phyloP scores from a whole-genome alignment of 1,140 invertebrate species.

The Drosophila mayri region DNA sequence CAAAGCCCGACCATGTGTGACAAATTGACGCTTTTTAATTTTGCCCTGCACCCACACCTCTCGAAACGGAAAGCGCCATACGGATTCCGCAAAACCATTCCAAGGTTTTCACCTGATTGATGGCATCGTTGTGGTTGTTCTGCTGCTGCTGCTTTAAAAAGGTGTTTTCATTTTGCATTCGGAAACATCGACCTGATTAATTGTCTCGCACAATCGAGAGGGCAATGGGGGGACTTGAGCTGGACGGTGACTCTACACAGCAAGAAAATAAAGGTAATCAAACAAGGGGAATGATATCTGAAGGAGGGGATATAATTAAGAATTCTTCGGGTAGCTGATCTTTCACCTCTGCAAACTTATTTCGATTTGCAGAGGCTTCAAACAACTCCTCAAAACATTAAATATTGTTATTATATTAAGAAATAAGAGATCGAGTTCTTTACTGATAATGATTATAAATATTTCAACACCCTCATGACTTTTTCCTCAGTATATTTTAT shows the following conservation, averaged over 20 bases:
- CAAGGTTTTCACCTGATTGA: constrained; percentile 66
- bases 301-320: not conserved
- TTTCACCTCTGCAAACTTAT: not conserved
- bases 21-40: constrained; percentile 83
- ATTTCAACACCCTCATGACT: not conserved
- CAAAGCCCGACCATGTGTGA: constrained; percentile 66
- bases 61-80: constrained; percentile 60
- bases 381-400: not conserved
- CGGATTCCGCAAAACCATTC: constrained; percentile 14
- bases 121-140: constrained; percentile 62
- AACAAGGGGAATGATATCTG: not conserved
- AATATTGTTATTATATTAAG: not conserved
- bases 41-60: constrained; percentile 64
- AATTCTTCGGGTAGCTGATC: not conserved
- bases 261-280: not conserved
- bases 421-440: not conserved
- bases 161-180: constrained; percentile 79
- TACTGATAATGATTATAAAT: too few species aligned
- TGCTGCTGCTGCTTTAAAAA: constrained; percentile 55
- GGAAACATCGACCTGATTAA: constrained; percentile 74
- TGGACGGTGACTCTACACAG: constrained; percentile 13
- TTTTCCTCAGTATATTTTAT: constrained; percentile 51
- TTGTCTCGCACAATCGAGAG: constrained; percentile 61
- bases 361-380: not conserved
- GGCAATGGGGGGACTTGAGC: constrained; percentile 4